Evolutionary conservation across 2,113 vertebrate species (phyloP), one percentile per base, ranked within the genome.

Genomic region (Corvus moneduloides): DNA sequence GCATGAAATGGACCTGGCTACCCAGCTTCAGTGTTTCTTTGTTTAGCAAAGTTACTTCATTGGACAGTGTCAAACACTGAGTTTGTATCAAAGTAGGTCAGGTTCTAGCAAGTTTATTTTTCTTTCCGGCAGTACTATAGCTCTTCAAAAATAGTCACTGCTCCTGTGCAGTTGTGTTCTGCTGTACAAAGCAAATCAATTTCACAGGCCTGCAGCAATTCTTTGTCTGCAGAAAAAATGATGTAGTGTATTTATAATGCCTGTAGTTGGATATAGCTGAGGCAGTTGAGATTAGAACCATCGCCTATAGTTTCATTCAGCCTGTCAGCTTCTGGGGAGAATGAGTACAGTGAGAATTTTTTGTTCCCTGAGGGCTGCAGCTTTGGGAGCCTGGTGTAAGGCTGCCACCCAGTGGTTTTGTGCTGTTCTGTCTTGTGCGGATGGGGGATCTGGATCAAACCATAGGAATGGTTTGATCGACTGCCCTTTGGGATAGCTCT

Each of bases 381-480:
- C 1, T 52, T 63, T 76, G 16, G 41, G 24, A 51, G 30, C n/a
- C 10, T 69, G 75, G 52, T 81, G 41, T 73, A 41, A 95, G 79
- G 68, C 83, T 90, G 95, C 96, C 96, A 94, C 41, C 95, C 95
- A 77, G 82, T 92, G 96, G 56, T 41, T 52, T 16, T 75, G 0
- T 84, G 3, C 1, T 1, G 11, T 59, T 43, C 32, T 30, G 32
- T 51, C 37, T 16, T 63, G 15, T 72, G 30, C 0, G 0, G 8
- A 1, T 71, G 9, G 6, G 41, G 24, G 4, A 19, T 69, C 59
- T 43, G 33, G 12, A 11, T 28, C 58, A 35, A 24, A 35, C 56
- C 15, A 15, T 17, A n/a, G 15, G 23, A 20, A 5, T 30, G n/a
- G 6, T 13, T 84, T 41, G 21, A 10, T 32, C 21, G 11, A 23